Conservation (phyloP, 1,140 invertebrate species). For the Uloborus diversus region DNA sequence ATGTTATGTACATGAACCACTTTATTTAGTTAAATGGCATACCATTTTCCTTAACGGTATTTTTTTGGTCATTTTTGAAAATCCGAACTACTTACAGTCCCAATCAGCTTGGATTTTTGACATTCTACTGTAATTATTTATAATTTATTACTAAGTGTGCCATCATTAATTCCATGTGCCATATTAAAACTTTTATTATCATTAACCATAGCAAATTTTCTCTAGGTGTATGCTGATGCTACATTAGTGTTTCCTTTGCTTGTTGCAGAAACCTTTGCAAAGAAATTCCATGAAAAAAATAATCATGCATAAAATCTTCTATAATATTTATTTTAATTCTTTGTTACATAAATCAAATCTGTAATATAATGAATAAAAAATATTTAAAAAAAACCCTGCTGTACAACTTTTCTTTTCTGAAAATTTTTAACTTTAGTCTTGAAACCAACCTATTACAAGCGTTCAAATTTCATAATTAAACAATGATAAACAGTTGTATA, state of each 20-base stretch:
- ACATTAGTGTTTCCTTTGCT: slow-evolving; percentile 92
- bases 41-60: neutral
- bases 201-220: neutral
- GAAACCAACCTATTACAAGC: no score
- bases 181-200: neutral
- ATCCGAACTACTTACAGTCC: neutral
- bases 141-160: neutral
- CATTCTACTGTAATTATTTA: neutral
- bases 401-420: no score
- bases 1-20: no score
- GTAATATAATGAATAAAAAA: no score
- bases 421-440: no score
- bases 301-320: no score
- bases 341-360: no score
- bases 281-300: slow-evolving; percentile 5
- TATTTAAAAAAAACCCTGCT: no score
- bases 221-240: slow-evolving; percentile 91
- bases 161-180: neutral
- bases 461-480: no score
- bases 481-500: no score
- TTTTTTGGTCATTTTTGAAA: neutral
- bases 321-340: no score
- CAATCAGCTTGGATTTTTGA: neutral
- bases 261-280: slow-evolving; percentile 95
- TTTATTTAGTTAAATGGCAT: no score